Evolutionary conservation across 2,113 vertebrate genomes (phyloP), one percentile per base, ranked within the genome.

Genomic region (Esox niger): DNA sequence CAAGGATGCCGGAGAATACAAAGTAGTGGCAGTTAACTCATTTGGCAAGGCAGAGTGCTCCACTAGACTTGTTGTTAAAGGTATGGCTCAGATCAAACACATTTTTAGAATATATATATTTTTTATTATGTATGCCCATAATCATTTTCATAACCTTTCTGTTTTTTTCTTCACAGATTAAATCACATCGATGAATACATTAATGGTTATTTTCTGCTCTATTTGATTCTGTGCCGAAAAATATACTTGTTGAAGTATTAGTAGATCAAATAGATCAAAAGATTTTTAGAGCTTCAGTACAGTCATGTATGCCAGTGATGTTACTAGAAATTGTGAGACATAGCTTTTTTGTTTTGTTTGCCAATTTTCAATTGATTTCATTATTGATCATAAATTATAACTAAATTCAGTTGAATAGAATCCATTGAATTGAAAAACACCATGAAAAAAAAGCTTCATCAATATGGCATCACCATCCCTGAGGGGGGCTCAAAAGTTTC

Each of bases 1-100:
- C 26, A 67, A 74, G 2, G 91, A 94, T 31, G 83, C 79, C 4
- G 92, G 93, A 7, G 75, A 88, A 52, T 95, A 94, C 64, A 84
- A 78, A 81, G 86, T 77, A 0, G 82, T 91, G 54, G 93, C 93
- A 0, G 84, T 86, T 76, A 94, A 94, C 57, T 32, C 43, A 0
- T 25, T 77, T 32, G 93, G 93, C 29, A 79, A 59, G 58, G 91
- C 84, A 0, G 74, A 75, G 79, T 92, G 85, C 84, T 87, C 60
- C 4, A 87, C 91, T 65, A 87, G 76, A 61, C 89, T 95, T 2
- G 72, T 82, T 2, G 85, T 95, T 56, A 86, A 29, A 87, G 93
- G 91, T 92, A 60, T 3, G n/a, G n/a, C n/a, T 30, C 23, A 13
- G 49, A n/a, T 21, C 7, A 30, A 2, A 15, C 54, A 0, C 13